Evolutionary conservation across 2,888 invertebrate genomes (phyloP).

Genomic region (Orthosia gothica): DNA sequence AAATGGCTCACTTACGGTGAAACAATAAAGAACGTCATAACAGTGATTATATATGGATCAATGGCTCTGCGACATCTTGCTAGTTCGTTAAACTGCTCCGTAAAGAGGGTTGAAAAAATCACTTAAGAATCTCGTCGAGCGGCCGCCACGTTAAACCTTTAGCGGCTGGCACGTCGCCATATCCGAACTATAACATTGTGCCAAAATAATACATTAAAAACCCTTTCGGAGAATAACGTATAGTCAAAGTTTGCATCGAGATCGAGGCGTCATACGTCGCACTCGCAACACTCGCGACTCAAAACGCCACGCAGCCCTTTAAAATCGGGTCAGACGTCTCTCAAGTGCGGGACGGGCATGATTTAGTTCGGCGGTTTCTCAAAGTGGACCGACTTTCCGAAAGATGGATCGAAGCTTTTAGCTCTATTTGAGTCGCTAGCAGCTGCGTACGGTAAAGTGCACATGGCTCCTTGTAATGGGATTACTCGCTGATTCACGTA

Average conservation of each 20-base stretch:
- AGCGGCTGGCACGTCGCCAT: slow-evolving; percentile 86
- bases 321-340: slow-evolving; percentile 84
- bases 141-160: slow-evolving; percentile 87
- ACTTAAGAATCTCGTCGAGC: slow-evolving; percentile 85
- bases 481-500: slow-evolving; percentile 79
- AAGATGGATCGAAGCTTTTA: slow-evolving; percentile 90
- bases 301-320: slow-evolving; percentile 77
- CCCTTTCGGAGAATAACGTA: slow-evolving; percentile 83
- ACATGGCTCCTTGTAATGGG: slow-evolving; percentile 76
- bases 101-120: slow-evolving; percentile 86
- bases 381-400: slow-evolving; percentile 85
- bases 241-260: slow-evolving; percentile 80
- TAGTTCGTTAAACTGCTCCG: slow-evolving; percentile 86
- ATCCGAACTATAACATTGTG: slow-evolving; percentile 81
- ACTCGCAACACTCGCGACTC: slow-evolving; percentile 72
- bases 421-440: slow-evolving; percentile 83
- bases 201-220: slow-evolving; percentile 90
- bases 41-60: slow-evolving; percentile 86
- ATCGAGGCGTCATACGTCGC: slow-evolving; percentile 74
- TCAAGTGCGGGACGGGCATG: slow-evolving; percentile 77
- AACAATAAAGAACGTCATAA: slow-evolving; percentile 84
- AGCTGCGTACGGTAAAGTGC: slow-evolving; percentile 83
- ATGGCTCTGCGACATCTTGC: slow-evolving; percentile 86
- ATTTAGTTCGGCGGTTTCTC: slow-evolving; percentile 86
- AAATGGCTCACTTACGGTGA: slow-evolving; percentile 78